Evolutionary conservation across 2,113 vertebrate species (phyloP), one percentile per base, ranked within the genome.

Genomic region (Morphnarchus princeps): DNA sequence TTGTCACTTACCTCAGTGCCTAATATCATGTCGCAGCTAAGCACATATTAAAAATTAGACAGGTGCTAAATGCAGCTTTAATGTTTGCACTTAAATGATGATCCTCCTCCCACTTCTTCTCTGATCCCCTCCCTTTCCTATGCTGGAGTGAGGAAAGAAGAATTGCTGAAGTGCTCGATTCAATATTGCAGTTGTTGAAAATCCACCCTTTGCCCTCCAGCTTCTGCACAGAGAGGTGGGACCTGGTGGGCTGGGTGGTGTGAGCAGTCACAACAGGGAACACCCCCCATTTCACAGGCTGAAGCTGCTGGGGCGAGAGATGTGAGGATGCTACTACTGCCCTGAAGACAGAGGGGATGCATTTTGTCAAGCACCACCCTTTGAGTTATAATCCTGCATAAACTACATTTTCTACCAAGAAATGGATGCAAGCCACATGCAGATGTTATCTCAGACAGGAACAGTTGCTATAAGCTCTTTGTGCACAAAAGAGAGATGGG

Each of bases 61-160:
- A 96, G 93, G 93, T 93, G 92, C 88, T 96, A 97, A 96, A 97
- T 77, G 85, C 82, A 86, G 85, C 84, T 96, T 94, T 92, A 93
- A 96, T 62, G 79, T 81, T 94, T 86, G 87, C 74, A 85, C 79
- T 91, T 65, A 38, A 3, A 43, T 12, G 45, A 57, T 36, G 96
- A 87, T 78, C 73, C 54, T 57, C 69, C 61, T 87, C 70, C 38
- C 61, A 20, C 73, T 59, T 66, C 62, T 83, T 16, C 88, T 62
- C 49, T 32, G 19, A 69, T 79, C 36, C 20, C 34, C 28, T 90
- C 57, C 36, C 24, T 72, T n/a, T n/a, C 70, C 82, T 7, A 2
- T 5, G 31, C 50, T 1, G 0, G 89, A 34, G 65, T 9, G 85
- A 79, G 62, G 74, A 61, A 31, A 88, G 54, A 38, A 49, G 87